phyloP scores from a whole-genome alignment of 2,888 invertebrate genomes.

The Caenorhabditis sp. region DNA sequence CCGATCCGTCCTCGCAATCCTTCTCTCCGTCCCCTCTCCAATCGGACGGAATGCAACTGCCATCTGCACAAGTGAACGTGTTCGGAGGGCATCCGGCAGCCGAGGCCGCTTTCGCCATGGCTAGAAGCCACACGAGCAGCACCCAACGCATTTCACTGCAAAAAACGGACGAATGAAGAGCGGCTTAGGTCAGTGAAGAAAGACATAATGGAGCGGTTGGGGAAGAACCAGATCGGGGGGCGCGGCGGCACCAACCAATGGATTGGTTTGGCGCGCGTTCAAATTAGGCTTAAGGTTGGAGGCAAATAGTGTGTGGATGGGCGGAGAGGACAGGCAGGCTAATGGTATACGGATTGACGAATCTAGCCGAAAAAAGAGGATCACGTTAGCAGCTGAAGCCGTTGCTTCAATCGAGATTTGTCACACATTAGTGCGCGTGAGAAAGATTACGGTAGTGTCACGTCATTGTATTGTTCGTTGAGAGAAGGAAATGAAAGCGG shows the following conservation, averaged over 20 bases:
- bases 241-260: conserved; percentile 15
- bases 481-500: background rate
- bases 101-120: conserved; percentile 18
- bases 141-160: conserved; percentile 44
- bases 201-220: conserved; percentile 11
- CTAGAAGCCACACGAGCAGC: conserved; percentile 47
- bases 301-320: conserved; percentile 5
- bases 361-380: conserved; percentile 6
- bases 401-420: conserved; percentile 44
- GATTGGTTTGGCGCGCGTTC: conserved; percentile 49
- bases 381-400: background rate
- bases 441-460: too few relatives aligned
- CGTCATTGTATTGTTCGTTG: background rate
- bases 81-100: conserved; percentile 68
- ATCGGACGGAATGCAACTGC: conserved; percentile 74
- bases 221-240: conserved; percentile 14
- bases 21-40: conserved; percentile 77
- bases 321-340: conserved; percentile 15
- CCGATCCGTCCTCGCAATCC: conserved; percentile 75
- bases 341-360: conserved; percentile 22
- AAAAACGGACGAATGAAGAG: background rate
- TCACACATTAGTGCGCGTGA: conserved; percentile 26
- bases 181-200: background rate
- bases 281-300: conserved; percentile 55
- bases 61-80: conserved; percentile 75